These are phyloP conservation scores for Armadillidium nasatum DNA, from an alignment of 1,140 invertebrate species.

Conservation along the genomic window DNA sequence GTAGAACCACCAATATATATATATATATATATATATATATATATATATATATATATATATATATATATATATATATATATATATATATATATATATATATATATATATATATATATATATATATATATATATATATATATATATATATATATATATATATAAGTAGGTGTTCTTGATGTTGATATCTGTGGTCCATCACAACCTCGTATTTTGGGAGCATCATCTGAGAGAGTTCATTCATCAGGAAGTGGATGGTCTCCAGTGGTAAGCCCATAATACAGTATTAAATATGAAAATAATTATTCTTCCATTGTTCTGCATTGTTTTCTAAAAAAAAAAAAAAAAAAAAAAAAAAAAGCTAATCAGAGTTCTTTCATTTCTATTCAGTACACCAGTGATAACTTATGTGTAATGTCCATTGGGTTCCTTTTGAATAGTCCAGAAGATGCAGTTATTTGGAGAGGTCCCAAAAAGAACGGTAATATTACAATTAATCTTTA, in stretches of 20 bases:
- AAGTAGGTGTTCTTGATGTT: conserved; percentile 83
- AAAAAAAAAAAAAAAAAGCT: too few species aligned
- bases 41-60: too few species aligned
- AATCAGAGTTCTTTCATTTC: conserved; percentile 49
- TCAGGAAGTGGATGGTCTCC: conserved; percentile 45
- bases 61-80: too few species aligned
- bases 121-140: too few species aligned
- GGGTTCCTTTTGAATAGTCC: conserved; percentile 77
- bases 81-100: too few species aligned
- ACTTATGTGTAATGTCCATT: conserved; percentile 87
- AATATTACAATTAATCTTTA: background rate
- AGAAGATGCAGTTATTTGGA: conserved; percentile 89
- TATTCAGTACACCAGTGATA: conserved; percentile 59
- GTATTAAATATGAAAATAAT: too few species aligned
- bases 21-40: too few species aligned
- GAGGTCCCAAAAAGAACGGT: conserved; percentile 78
- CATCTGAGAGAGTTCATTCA: conserved; percentile 55
- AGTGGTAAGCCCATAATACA: conserved; percentile 33
- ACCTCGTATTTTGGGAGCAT: conserved; percentile 58
- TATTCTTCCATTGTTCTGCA: too few species aligned
- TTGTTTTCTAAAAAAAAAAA: too few species aligned
- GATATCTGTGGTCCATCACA: conserved; percentile 86
- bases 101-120: too few species aligned
- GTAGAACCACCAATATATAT: too few species aligned
- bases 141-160: too few species aligned